Conservation (phyloP, 2,113 vertebrate genomes). For the Eidolon helvum region DNA sequence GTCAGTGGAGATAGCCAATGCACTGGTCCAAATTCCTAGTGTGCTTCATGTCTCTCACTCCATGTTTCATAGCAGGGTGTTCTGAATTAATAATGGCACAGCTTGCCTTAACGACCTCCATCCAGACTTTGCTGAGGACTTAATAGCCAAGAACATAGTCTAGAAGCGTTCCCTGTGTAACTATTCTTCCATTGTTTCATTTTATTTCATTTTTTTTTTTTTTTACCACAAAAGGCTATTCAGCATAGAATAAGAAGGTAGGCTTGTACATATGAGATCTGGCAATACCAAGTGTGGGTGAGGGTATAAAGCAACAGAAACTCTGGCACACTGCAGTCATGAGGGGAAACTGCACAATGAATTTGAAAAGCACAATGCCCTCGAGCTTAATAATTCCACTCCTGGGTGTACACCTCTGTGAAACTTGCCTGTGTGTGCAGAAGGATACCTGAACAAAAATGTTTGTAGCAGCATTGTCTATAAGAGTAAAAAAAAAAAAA, state of each 20-base stretch:
- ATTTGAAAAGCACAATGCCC: background rate
- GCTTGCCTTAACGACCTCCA: background rate
- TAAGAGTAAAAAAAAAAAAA: background rate
- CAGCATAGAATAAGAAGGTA: background rate
- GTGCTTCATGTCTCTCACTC: background rate
- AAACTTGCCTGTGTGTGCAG: background rate
- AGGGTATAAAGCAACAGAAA: background rate
- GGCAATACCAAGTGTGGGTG: background rate
- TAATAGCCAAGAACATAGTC: background rate
- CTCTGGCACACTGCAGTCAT: background rate
- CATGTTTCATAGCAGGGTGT: background rate
- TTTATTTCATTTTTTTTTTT: background rate
- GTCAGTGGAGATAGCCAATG: background rate
- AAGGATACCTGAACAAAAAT: background rate
- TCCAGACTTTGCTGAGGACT: background rate
- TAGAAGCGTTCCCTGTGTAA: background rate
- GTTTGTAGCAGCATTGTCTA: no score
- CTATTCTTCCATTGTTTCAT: background rate
- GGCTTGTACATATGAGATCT: background rate
- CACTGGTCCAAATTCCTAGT: background rate
- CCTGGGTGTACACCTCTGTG: background rate
- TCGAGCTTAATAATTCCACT: background rate
- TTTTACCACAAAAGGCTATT: background rate
- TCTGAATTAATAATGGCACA: background rate
- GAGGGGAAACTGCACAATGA: no score